A percentile compares a stretch with the other conserved stretches of the same genome.
Conservation (phyloP, 35 echinoderm and acorn worm genomes). For the Eucidaris tribuloides region DNA sequence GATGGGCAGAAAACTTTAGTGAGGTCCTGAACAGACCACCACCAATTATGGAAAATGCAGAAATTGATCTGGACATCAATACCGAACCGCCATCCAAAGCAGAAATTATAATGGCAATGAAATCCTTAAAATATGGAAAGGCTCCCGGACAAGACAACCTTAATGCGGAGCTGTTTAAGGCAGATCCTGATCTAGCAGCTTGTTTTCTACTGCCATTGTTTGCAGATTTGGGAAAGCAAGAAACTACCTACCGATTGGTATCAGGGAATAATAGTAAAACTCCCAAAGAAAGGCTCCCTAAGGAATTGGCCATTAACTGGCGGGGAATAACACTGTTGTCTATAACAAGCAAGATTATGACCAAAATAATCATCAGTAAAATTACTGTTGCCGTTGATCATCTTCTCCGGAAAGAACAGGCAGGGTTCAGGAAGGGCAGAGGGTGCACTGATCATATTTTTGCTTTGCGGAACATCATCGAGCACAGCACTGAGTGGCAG, state of each 20-base stretch:
- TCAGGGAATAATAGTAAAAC: background rate
- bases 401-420: background rate
- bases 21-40: background rate
- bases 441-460: too few species aligned
- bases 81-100: background rate
- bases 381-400: conserved; percentile 2
- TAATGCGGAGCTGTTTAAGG: conserved; percentile 19
- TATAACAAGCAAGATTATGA: conserved; percentile 12
- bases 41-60: background rate
- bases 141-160: conserved; percentile 14
- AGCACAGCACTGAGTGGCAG: too few species aligned
- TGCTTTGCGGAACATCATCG: too few species aligned
- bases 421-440: too few species aligned
- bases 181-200: background rate
- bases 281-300: conserved; percentile 27
- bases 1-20: background rate
- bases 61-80: conserved; percentile 14
- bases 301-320: conserved; percentile 11
- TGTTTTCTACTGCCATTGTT: background rate
- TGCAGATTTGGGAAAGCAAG: background rate
- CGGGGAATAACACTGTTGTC: conserved; percentile 14
- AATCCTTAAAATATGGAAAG: conserved; percentile 28
- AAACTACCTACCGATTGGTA: background rate
- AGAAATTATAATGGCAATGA: conserved; percentile 13
- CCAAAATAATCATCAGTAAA: conserved; percentile 1